Conservation (phyloP, 2,888 invertebrate genomes). For the Epiblema foenella region DNA sequence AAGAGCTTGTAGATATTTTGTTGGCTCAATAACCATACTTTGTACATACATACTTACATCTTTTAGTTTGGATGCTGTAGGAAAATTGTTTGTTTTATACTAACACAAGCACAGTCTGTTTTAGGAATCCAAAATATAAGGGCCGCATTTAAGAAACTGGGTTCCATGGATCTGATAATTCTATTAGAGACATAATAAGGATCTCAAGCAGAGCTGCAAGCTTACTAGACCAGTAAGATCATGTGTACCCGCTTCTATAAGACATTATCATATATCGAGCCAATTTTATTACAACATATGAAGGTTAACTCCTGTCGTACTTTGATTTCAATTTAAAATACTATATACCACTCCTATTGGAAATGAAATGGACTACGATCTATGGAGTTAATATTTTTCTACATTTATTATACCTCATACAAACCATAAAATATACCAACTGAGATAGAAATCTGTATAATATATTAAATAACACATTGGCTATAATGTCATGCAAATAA, state of each 20-base stretch:
- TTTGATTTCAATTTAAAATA: too few species aligned
- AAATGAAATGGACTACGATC: not conserved
- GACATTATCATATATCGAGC: not conserved
- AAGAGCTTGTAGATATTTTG: not conserved
- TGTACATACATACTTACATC: too few species aligned
- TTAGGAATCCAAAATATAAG: not conserved
- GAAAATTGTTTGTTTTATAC: slow-evolving; percentile 10
- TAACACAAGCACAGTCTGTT: not conserved
- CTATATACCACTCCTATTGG: not conserved
- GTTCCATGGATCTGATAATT: not conserved
- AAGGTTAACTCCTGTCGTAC: not conserved
- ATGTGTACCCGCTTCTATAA: not conserved
- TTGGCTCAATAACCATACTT: not conserved
- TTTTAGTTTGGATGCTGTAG: not conserved
- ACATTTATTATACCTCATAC: too few species aligned
- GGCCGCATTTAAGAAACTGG: not conserved
- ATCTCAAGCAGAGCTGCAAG: not conserved
- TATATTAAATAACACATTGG: not conserved
- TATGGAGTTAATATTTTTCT: not conserved
- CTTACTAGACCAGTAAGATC: not conserved
- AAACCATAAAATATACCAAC: too few species aligned
- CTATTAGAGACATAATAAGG: not conserved
- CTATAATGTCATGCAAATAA: slow-evolving; percentile 8
- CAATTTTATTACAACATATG: not conserved
- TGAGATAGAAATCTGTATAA: not conserved